A percentile compares a stretch with the other conserved stretches of the same genome.
Evolutionary conservation across 1,140 invertebrate species (phyloP).

Genomic region (Orius insidiosus): DNA sequence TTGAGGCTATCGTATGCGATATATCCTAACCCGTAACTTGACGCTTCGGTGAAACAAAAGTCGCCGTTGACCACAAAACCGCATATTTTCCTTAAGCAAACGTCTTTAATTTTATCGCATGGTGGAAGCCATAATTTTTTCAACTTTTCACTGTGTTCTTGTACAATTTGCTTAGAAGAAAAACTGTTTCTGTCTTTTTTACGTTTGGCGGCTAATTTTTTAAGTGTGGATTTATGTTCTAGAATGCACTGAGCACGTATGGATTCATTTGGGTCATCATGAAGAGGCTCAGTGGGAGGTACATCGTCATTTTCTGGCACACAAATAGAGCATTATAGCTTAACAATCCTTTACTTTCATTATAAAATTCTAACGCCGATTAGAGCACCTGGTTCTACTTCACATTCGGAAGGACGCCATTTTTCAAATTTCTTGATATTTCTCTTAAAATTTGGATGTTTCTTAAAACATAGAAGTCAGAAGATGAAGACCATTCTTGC

Average conservation of each 20-base stretch:
- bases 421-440: neutral
- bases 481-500: constrained; percentile 40
- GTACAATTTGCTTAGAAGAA: constrained; percentile 23
- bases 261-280: constrained; percentile 25
- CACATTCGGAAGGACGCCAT: neutral
- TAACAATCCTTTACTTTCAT: constrained; percentile 17
- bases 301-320: constrained; percentile 17
- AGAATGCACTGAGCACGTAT: constrained; percentile 33
- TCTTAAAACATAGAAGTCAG: constrained; percentile 13
- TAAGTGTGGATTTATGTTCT: constrained; percentile 39
- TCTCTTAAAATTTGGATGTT: constrained; percentile 8
- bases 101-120: constrained; percentile 34
- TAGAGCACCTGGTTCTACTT: neutral
- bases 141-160: constrained; percentile 40
- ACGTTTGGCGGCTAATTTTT: constrained; percentile 35
- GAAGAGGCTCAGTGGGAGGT: constrained; percentile 16
- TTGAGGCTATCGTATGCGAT: constrained; percentile 37
- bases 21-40: constrained; percentile 46
- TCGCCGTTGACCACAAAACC: constrained; percentile 52
- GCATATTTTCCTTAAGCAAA: constrained; percentile 44
- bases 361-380: neutral
- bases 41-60: constrained; percentile 48
- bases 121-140: constrained; percentile 47
- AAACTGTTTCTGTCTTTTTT: constrained; percentile 24
- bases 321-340: constrained; percentile 19